Evolutionary conservation across 2,797 vertebrate species (phyloP).

Genomic region (Dallia pectoralis): DNA sequence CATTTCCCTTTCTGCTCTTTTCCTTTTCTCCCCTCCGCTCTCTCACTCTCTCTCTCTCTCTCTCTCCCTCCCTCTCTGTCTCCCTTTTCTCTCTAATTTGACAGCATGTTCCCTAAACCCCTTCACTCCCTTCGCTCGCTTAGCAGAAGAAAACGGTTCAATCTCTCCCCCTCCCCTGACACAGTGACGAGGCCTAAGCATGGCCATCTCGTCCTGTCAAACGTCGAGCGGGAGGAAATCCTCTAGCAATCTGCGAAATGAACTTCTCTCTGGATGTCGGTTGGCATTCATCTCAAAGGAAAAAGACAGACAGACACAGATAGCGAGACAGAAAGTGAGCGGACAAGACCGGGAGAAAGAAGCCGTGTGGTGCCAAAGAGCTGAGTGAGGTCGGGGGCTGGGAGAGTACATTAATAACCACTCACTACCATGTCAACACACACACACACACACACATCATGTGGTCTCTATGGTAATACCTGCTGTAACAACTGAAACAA

Average conservation of each 20-base stretch:
- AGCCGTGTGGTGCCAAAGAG: constrained; percentile 8
- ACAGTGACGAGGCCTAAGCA: constrained; percentile 46
- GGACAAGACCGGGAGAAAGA: constrained; percentile 31
- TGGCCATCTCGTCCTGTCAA: constrained; percentile 38
- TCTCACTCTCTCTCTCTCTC: constrained; percentile 3
- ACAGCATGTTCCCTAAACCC: constrained; percentile 16
- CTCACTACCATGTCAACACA: constrained; percentile 42
- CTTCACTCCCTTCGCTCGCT: constrained; percentile 22
- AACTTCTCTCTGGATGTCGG: constrained; percentile 30
- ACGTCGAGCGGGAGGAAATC: constrained; percentile 39
- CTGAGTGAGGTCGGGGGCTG: constrained; percentile 4
- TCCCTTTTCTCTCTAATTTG: constrained; percentile 1
- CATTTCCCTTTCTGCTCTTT: not conserved
- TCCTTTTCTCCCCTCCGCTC: not conserved
- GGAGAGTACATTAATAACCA: constrained; percentile 44
- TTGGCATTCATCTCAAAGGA: constrained; percentile 37
- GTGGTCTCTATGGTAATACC: too few relatives aligned
- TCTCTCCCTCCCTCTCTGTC: not conserved
- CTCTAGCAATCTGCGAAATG: constrained; percentile 46
- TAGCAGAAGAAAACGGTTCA: constrained; percentile 28
- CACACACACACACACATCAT: constrained; percentile 29
- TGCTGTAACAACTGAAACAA: constrained; percentile 33
- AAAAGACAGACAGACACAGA: constrained; percentile 6
- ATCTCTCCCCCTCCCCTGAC: constrained; percentile 20
- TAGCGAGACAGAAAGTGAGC: constrained; percentile 24